These are phyloP conservation scores for Rattus rattus DNA, from an alignment of 2,113 vertebrate species.

Conservation along the genomic window DNA sequence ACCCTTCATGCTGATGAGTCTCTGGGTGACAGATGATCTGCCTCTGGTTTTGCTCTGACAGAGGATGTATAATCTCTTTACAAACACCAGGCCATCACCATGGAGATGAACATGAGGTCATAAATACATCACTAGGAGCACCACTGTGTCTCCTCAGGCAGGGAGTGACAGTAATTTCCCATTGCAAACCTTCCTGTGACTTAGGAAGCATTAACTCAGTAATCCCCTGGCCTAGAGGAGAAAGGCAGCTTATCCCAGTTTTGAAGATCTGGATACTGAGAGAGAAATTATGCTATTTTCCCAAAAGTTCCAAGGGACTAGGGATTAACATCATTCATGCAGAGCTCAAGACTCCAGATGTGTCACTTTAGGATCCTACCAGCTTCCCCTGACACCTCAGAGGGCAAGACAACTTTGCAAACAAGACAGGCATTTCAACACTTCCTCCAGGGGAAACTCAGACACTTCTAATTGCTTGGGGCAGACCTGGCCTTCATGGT, in stretches of 20 bases:
- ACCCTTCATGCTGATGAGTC: neutral
- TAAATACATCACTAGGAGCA: conserved; percentile 72
- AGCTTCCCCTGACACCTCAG: neutral
- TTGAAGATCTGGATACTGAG: conserved; percentile 70
- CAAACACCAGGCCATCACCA: conserved; percentile 53
- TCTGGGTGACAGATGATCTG: conserved; percentile 1
- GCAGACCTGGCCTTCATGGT: neutral
- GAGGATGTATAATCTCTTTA: conserved; percentile 59
- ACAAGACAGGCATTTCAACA: neutral
- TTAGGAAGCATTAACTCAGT: conserved; percentile 72
- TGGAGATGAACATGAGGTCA: conserved; percentile 70
- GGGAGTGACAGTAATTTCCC: conserved; percentile 70
- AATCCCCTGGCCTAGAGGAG: conserved; percentile 56
- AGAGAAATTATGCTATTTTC: conserved; percentile 60
- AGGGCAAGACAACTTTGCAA: neutral
- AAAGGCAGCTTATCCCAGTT: conserved; percentile 41
- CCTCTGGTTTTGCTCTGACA: conserved; percentile 20
- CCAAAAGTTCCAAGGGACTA: neutral
- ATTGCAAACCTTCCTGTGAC: conserved; percentile 56
- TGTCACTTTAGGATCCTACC: neutral
- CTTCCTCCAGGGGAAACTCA: neutral
- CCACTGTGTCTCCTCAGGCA: conserved; percentile 68
- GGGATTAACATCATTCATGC: conserved; percentile 11
- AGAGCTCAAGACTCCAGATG: neutral
- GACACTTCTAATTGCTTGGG: conserved; percentile 26